These are phyloP conservation scores for Leptoteleia sp. DNA, from an alignment of 1,140 invertebrate genomes.

Conservation along the genomic window DNA sequence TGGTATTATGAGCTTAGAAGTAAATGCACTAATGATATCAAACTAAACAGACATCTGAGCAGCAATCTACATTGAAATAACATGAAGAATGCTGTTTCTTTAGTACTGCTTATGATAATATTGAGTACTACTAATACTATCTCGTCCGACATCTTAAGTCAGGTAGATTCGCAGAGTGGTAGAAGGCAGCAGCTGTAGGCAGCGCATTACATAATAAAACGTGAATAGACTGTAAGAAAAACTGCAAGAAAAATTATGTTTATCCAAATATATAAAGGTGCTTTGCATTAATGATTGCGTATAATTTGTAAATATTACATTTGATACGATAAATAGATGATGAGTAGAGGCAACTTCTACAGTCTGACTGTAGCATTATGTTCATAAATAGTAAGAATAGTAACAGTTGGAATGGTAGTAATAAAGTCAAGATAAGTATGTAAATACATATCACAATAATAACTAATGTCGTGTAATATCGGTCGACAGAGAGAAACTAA, in stretches of 20 bases:
- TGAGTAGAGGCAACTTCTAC: constrained; percentile 52
- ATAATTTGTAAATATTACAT: constrained; percentile 61
- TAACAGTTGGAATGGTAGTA: constrained; percentile 5
- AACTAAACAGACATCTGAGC: constrained; percentile 17
- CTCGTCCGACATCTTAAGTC: constrained; percentile 48
- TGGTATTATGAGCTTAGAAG: neutral
- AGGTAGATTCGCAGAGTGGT: constrained; percentile 73
- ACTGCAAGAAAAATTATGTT: constrained; percentile 73
- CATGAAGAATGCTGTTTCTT: constrained; percentile 15
- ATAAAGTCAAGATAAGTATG: constrained; percentile 22
- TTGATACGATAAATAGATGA: constrained; percentile 46
- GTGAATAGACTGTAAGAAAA: constrained; percentile 75
- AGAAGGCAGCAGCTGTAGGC: constrained; percentile 76
- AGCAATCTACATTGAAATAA: constrained; percentile 43
- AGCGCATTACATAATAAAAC: constrained; percentile 77
- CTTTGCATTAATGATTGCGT: constrained; percentile 63
- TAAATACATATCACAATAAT: constrained; percentile 20
- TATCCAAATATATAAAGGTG: constrained; percentile 71
- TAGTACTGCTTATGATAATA: constrained; percentile 44
- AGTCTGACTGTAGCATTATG: constrained; percentile 57
- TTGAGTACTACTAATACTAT: constrained; percentile 32
- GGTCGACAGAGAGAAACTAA: constrained; percentile 30
- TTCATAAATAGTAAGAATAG: constrained; percentile 30
- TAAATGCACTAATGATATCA: neutral
- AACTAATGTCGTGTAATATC: constrained; percentile 12